phyloP scores from a whole-genome alignment of 2,797 vertebrate genomes.

The Lagodon rhomboides region DNA sequence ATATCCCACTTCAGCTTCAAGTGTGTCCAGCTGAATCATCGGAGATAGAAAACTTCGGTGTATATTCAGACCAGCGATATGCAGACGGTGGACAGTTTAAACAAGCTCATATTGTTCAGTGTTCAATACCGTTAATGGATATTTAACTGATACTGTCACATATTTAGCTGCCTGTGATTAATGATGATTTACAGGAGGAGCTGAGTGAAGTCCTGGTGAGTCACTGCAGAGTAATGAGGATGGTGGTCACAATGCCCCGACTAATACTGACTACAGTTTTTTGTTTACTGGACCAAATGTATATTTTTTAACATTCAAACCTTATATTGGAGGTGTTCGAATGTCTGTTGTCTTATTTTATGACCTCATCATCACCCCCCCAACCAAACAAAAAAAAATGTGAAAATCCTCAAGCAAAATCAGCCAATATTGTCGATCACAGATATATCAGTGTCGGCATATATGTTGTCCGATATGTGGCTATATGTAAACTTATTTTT shows the following conservation, averaged over 20 bases:
- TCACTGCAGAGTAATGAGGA: background rate
- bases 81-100: background rate
- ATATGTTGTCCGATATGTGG: too few species aligned
- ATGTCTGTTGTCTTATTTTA: too few species aligned
- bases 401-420: too few species aligned
- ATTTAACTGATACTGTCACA: background rate
- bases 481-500: too few species aligned
- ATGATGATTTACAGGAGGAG: background rate
- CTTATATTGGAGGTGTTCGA: too few species aligned
- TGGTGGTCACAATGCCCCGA: background rate
- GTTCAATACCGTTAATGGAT: conserved; percentile 35
- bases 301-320: too few species aligned
- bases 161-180: background rate
- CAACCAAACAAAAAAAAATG: too few species aligned
- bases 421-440: too few species aligned
- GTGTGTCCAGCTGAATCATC: background rate
- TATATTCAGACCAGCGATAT: background rate
- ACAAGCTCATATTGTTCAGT: conserved; percentile 3
- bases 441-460: too few species aligned
- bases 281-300: too few species aligned
- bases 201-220: background rate
- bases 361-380: too few species aligned
- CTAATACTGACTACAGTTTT: conserved; percentile 7
- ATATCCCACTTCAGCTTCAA: background rate
- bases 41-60: conserved; percentile 10